Base-by-base conservation (phyloP, 2,797 vertebrate species). In the Atherinosoma microstoma region DNA sequence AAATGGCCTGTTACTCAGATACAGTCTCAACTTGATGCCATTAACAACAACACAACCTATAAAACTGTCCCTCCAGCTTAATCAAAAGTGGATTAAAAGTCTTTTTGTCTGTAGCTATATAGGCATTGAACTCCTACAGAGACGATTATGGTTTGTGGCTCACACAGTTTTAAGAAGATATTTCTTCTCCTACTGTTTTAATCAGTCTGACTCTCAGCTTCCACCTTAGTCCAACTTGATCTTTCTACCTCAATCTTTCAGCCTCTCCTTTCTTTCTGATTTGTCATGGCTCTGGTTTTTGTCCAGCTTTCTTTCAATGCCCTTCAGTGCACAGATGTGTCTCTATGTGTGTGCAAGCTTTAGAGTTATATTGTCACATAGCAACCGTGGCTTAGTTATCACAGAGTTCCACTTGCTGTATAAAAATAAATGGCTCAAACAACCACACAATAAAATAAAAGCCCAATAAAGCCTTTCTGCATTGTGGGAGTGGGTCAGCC, bases 81-180 rank as follows among this genome's bases (percentile, higher is more conserved):
- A 89, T 93, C 80, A 91, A 86, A 88, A 80, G 20, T 62, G 74
- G 86, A 92, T 90, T 90, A 86, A 84, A 79, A 0, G 8, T 65
- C 61, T 62, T 66, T 27, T 6, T 42, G 32, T 47, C 65, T 64
- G 64, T 69, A 32, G 51, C 70, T n/a, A n/a, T 75, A 62, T 68
- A 77, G 71, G 69, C 51, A 1, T 73, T 60, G 36, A 74, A 64
- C 65, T 76, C 85, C 77, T 76, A 61, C 70, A 49, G 77, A 70
- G 78, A 70, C 81, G 81, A 87, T 87, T 79, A 87, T 67, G 20
- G 62, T 64, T 75, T 80, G 56, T 49, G 42, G 73, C 57, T 58
- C 32, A 38, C 30, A 38, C 9, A 51, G 24, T 66, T 27, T 69
- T 81, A 59, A 74, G n/a, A 64, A 36, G 53, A 67, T 47, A 65